These are phyloP conservation scores for Hipparchia sbordonii DNA, from an alignment of 2,888 invertebrate species.

Conservation along the genomic window DNA sequence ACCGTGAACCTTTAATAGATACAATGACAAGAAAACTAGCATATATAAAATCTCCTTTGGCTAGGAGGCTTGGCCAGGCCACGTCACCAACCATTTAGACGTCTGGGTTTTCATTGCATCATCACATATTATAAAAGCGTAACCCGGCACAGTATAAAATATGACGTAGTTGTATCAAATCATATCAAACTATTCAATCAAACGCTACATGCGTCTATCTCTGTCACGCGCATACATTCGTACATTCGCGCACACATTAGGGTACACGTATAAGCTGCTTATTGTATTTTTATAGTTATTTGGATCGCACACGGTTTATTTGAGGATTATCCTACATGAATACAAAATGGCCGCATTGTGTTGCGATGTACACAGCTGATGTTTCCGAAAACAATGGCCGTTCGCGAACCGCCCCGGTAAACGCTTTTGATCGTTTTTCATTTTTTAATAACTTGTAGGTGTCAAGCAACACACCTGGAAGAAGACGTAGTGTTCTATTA, in stretches of 20 bases:
- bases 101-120: not conserved
- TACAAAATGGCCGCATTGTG: constrained; percentile 60
- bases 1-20: too few relatives aligned
- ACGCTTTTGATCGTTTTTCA: constrained; percentile 50
- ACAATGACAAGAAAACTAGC: too few relatives aligned
- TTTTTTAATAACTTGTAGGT: constrained; percentile 69
- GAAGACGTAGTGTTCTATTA: not conserved
- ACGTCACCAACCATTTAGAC: not conserved
- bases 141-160: not conserved
- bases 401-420: constrained; percentile 68
- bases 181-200: constrained; percentile 19
- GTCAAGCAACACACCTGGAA: constrained; percentile 24
- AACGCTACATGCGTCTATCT: constrained; percentile 9
- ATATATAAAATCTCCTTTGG: too few relatives aligned
- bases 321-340: constrained; percentile 53
- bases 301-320: constrained; percentile 76
- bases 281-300: constrained; percentile 83
- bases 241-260: constrained; percentile 55
- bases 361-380: constrained; percentile 76
- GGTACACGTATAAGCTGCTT: constrained; percentile 78
- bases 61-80: too few relatives aligned
- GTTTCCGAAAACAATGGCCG: constrained; percentile 63
- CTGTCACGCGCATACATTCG: constrained; percentile 54
- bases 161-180: constrained; percentile 3
- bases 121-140: not conserved